Conservation (phyloP, 2,113 vertebrate species). For the Polypterus bichir region DNA sequence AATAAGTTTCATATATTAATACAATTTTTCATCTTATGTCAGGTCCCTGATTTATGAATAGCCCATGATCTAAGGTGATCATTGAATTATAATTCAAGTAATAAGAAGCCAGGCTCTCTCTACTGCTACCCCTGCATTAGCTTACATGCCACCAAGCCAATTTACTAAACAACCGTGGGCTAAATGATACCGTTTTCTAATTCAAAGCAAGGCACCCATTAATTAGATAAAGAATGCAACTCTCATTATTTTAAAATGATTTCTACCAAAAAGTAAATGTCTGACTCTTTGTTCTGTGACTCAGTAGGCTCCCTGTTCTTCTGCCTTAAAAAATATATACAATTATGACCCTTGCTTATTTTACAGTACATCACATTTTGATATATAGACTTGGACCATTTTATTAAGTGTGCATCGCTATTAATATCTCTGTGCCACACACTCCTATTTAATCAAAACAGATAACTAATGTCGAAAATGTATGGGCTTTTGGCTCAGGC, state of each 20-base stretch:
- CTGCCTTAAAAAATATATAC: conserved; percentile 63
- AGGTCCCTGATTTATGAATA: conserved; percentile 98
- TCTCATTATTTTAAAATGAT: conserved; percentile 96
- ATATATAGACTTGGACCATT: conserved; percentile 59
- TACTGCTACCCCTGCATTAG: conserved; percentile 60
- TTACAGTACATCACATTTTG: conserved; percentile 72
- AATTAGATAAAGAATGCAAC: conserved; percentile 93
- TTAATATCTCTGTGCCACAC: conserved; percentile 31
- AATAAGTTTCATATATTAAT: conserved; percentile 99
- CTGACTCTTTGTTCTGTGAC: conserved; percentile 59
- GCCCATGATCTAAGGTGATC: conserved; percentile 98
- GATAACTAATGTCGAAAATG: too few species aligned
- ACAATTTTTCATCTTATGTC: conserved; percentile 99
- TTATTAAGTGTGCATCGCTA: conserved; percentile 47
- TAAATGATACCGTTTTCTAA: conserved; percentile 75
- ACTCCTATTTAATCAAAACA: too few species aligned
- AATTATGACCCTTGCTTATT: conserved; percentile 65
- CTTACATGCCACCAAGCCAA: conserved; percentile 62
- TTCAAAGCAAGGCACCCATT: conserved; percentile 74
- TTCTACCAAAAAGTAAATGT: conserved; percentile 76
- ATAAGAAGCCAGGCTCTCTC: conserved; percentile 71
- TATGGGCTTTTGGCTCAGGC: too few species aligned
- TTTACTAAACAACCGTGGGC: conserved; percentile 75
- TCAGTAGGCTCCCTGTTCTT: conserved; percentile 61
- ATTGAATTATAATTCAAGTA: conserved; percentile 99